Conservation (phyloP, 2,888 invertebrate genomes). For the Dysmachus trigonus region DNA sequence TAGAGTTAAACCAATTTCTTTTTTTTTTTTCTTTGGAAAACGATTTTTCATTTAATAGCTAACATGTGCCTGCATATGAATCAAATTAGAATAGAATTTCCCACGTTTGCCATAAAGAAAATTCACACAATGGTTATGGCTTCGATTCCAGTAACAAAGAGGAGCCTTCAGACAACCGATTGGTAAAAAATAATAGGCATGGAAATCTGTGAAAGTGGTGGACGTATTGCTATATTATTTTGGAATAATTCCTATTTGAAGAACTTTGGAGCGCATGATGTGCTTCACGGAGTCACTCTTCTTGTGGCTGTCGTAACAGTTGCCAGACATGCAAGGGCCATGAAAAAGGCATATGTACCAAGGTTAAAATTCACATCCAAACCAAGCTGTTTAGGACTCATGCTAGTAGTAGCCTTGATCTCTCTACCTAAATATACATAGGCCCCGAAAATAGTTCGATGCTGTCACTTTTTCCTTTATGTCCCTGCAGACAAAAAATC, state of each 20-base stretch:
- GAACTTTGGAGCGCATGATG: not conserved
- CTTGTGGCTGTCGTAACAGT: not conserved
- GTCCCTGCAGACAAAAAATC: not conserved
- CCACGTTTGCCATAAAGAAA: not conserved
- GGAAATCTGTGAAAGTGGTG: not conserved
- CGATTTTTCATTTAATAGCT: not conserved
- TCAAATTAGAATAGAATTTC: not conserved
- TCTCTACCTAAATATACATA: not conserved
- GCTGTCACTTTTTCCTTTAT: not conserved
- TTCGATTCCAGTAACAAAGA: not conserved
- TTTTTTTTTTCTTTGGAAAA: not conserved
- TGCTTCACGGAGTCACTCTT: not conserved
- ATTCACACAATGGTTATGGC: not conserved
- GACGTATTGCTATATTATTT: not conserved
- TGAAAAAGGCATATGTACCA: constrained; percentile 4
- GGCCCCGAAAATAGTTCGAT: constrained; percentile 12
- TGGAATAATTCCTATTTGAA: constrained; percentile 2
- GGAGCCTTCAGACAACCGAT: not conserved
- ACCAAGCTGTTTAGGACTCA: not conserved
- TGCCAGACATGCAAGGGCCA: constrained; percentile 12
- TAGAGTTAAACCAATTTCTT: not conserved
- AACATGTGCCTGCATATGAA: not conserved
- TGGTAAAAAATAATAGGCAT: not conserved
- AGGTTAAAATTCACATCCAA: constrained; percentile 16
- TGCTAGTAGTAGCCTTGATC: constrained; percentile 18